A percentile compares a stretch with the other conserved stretches of the same genome.
phyloP scores from a whole-genome alignment of 2,888 invertebrate species.

The Thymelicus lineola region DNA sequence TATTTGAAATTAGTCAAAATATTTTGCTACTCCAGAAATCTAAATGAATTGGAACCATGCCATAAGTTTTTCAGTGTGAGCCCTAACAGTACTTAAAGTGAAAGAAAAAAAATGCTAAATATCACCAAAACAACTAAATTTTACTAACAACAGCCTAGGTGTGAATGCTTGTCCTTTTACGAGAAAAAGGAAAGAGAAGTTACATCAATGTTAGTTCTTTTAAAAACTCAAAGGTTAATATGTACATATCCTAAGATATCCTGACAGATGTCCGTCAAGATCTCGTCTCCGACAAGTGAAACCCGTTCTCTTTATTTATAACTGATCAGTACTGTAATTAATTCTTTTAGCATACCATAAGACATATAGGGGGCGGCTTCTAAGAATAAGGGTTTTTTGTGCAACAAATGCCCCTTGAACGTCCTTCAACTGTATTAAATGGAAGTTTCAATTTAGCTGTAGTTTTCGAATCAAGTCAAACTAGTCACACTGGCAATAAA shows the following conservation, averaged over 20 bases:
- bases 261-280: slow-evolving; percentile 33
- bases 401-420: slow-evolving; percentile 8
- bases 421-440: slow-evolving; percentile 12
- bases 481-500: too few species aligned
- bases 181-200: too few species aligned
- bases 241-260: slow-evolving; percentile 24
- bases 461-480: not conserved
- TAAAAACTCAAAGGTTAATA: not conserved
- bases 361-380: slow-evolving; percentile 20
- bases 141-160: too few species aligned
- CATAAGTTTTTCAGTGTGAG: too few species aligned
- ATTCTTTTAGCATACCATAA: slow-evolving; percentile 27
- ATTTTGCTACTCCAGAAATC: too few species aligned
- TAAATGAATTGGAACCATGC: too few species aligned
- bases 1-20: too few species aligned
- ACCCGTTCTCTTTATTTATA: slow-evolving; percentile 35
- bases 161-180: too few species aligned
- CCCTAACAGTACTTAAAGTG: too few species aligned
- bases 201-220: too few species aligned
- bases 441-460: not conserved
- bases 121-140: too few species aligned
- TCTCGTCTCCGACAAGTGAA: slow-evolving; percentile 22
- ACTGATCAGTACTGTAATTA: slow-evolving; percentile 33
- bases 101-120: too few species aligned
- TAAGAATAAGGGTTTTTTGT: slow-evolving; percentile 24